Percentiles rank a stretch among this genome's conserved stretches.
Conservation (phyloP, 1,140 invertebrate genomes). For the Hypothenemus hampei region DNA sequence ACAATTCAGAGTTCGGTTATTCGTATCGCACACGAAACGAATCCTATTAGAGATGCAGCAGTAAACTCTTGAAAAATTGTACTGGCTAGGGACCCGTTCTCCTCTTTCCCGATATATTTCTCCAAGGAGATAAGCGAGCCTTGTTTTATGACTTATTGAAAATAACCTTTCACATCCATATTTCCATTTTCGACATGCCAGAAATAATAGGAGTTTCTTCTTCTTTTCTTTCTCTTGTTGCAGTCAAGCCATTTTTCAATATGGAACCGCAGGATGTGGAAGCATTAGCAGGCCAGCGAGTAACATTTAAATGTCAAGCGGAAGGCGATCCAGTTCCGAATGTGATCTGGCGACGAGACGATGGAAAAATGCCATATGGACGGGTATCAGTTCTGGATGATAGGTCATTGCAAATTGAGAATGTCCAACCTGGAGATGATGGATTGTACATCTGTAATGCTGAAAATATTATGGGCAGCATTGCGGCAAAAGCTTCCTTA, state of each 20-base stretch:
- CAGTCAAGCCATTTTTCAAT: slow-evolving; percentile 86
- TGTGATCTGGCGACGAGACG: slow-evolving; percentile 84
- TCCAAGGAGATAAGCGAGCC: slow-evolving; percentile 4
- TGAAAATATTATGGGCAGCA: slow-evolving; percentile 70
- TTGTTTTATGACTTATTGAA: slow-evolving; percentile 7
- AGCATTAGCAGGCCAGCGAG: slow-evolving; percentile 70
- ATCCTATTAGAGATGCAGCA: slow-evolving; percentile 7
- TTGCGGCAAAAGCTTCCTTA: slow-evolving; percentile 67
- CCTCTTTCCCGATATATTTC: slow-evolving; percentile 1
- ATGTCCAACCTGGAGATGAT: slow-evolving; percentile 70
- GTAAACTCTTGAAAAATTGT: slow-evolving; percentile 3
- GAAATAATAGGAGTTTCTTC: not conserved
- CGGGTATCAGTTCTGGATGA: slow-evolving; percentile 68
- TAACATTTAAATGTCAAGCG: slow-evolving; percentile 83
- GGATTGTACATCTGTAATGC: slow-evolving; percentile 79
- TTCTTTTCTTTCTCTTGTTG: slow-evolving; percentile 31
- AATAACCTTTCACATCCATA: not conserved
- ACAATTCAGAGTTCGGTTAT: no score
- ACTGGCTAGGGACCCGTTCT: not conserved
- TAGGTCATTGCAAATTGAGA: slow-evolving; percentile 69
- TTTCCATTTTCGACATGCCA: not conserved
- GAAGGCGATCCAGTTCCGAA: slow-evolving; percentile 86
- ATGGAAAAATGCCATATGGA: slow-evolving; percentile 74
- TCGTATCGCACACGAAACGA: not conserved
- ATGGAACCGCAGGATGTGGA: slow-evolving; percentile 80